phyloP scores from a whole-genome alignment of 2,113 vertebrate genomes.

The Eira barbara region DNA sequence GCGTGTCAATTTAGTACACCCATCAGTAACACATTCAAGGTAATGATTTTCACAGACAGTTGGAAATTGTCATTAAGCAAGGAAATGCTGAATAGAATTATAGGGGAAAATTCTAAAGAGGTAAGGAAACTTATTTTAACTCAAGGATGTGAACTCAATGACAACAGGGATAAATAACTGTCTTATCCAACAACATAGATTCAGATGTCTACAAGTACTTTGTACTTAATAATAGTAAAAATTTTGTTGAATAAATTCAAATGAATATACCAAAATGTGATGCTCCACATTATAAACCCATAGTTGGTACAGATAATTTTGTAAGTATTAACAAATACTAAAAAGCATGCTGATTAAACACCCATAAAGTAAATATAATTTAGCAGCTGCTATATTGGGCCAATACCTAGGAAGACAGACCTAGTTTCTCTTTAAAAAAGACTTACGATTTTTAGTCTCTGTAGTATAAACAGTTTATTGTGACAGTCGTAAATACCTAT shows the following conservation, averaged over 20 bases:
- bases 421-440: conserved; percentile 1
- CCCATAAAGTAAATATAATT: not conserved
- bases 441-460: conserved; percentile 37
- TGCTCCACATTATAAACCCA: not conserved
- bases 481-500: conserved; percentile 6
- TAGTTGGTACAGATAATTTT: not conserved
- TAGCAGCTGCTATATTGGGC: not conserved
- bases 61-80: conserved; percentile 18
- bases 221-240: not conserved
- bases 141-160: not conserved
- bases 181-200: not conserved
- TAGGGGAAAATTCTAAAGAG: conserved; percentile 14
- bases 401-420: not conserved
- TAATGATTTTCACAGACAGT: not conserved
- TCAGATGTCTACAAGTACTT: not conserved
- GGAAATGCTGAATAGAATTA: conserved; percentile 21
- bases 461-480: not conserved
- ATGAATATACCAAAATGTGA: not conserved
- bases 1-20: not conserved
- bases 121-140: not conserved
- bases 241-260: conserved; percentile 23
- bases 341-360: conserved; percentile 6
- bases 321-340: conserved; percentile 19
- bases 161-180: not conserved
- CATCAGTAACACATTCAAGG: not conserved